Conservation (phyloP, 2,888 invertebrate genomes). For the Spilosoma lubricipeda region DNA sequence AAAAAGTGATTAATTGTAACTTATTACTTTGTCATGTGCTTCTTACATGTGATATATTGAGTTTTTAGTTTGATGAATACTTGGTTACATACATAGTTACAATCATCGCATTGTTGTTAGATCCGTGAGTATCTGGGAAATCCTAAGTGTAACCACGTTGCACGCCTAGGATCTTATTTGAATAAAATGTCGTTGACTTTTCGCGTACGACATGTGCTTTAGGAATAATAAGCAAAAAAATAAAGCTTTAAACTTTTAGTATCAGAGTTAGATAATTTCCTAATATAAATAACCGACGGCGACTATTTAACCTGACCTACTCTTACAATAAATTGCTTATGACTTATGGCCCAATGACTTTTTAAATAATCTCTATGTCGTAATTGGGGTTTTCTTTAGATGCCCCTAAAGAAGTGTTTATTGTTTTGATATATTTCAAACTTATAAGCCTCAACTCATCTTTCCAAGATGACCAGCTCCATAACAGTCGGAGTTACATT, state of each 20-base stretch:
- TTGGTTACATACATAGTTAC: constrained; percentile 57
- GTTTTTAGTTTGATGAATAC: constrained; percentile 30
- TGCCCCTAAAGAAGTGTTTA: constrained; percentile 26
- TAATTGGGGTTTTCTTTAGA: constrained; percentile 43
- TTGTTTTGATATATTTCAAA: constrained; percentile 17
- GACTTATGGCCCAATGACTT: constrained; percentile 64
- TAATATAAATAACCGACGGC: not conserved
- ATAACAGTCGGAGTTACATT: no score
- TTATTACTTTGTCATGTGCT: not conserved
- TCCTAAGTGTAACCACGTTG: constrained; percentile 57
- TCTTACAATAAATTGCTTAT: constrained; percentile 58
- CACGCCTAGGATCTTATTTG: constrained; percentile 55
- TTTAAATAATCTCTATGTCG: constrained; percentile 64
- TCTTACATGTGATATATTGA: constrained; percentile 1
- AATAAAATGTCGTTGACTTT: constrained; percentile 57
- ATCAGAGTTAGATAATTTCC: constrained; percentile 1
- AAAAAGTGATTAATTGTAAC: constrained; percentile 1
- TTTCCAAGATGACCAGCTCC: not conserved
- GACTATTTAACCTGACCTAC: constrained; percentile 60
- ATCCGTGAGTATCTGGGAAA: constrained; percentile 70
- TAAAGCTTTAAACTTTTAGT: constrained; percentile 25
- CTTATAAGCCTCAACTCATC: not conserved
- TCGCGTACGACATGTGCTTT: constrained; percentile 34
- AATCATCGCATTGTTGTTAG: constrained; percentile 56
- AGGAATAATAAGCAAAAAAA: constrained; percentile 22